Base-by-base conservation (phyloP, 2,888 invertebrate genomes). In the Pristionchus fissidentatus region DNA sequence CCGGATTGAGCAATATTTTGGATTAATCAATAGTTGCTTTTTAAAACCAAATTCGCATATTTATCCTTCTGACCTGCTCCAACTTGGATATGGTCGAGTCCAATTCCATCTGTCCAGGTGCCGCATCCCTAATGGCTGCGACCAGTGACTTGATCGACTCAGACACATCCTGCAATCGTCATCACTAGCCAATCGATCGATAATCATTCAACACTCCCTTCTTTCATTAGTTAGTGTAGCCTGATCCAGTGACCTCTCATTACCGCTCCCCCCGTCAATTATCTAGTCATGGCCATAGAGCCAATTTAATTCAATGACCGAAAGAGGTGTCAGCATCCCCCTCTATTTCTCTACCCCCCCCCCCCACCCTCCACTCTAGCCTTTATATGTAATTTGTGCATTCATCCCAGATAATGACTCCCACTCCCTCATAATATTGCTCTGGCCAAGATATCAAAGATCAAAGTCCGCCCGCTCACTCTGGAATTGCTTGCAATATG, bases 101-200 rank as follows among this genome's bases (percentile, higher is more conserved):
- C 93, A 98, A 97, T 93, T 99, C 98, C 5, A 95, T 70, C 93
- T 98, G 97, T 0, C 98, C 98, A 0, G 98, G 98, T 0, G 98
- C 97, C 90, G 96, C 96, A 92, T 97, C 97, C 82, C 96, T 97
- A 84, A 91, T 91, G 87, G 96, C 96, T 22, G 96, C 95, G 5
- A 98, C 97, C 5, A 99, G 94, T 19, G 95, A 95, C 93, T 98
- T 98, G 92, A 99, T 98, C 43, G 97, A 96, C 93, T 98, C 98
- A 0, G 97, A 97, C 0, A 99, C 97, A 80, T 81, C 85, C 43
- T 84, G 75, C 13, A 35, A 32, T 26, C 29, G 38, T 15, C 7
- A 52, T 49, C n/a, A 52, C 13, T 35, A 8, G 13, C 29, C 55
- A 29, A 15, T 26, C 26, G n/a, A 49, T 49, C 78, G 13, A 32